A percentile compares a stretch with the other conserved stretches of the same genome.
Evolutionary conservation across 2,113 vertebrate species (phyloP).

Genomic region (Fregetta grallaria): DNA sequence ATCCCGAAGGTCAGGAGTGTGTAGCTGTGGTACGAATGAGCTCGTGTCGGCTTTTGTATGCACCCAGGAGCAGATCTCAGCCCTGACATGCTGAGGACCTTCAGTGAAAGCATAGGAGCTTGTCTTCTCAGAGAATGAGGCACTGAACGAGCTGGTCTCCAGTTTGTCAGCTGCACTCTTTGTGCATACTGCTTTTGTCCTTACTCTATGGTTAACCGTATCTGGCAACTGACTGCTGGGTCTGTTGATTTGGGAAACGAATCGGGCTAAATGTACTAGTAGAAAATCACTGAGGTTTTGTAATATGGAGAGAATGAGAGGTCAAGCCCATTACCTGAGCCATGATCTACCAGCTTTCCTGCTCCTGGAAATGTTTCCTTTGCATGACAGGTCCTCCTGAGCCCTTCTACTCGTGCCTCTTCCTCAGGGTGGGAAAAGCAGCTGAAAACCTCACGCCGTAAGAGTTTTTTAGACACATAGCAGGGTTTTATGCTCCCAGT

Average conservation of each 20-base stretch:
- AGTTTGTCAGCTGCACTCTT: not conserved
- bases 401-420: not conserved
- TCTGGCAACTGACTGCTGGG: not conserved
- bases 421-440: not conserved
- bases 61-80: not conserved
- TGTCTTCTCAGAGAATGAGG: not conserved
- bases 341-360: not conserved
- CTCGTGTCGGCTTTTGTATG: not conserved
- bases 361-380: not conserved
- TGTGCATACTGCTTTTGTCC: not conserved
- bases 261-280: not conserved
- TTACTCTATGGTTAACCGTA: not conserved
- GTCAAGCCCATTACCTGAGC: not conserved
- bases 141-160: not conserved
- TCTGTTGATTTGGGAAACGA: not conserved
- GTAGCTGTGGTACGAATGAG: not conserved
- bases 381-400: not conserved
- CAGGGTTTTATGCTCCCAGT: not conserved
- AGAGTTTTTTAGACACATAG: not conserved
- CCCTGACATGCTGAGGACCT: not conserved
- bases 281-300: not conserved
- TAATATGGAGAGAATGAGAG: not conserved
- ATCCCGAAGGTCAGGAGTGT: not conserved
- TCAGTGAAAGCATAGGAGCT: not conserved
- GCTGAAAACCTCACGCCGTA: not conserved